Evolutionary conservation across 1,140 invertebrate species (phyloP).

Genomic region (Drosophila repleta): DNA sequence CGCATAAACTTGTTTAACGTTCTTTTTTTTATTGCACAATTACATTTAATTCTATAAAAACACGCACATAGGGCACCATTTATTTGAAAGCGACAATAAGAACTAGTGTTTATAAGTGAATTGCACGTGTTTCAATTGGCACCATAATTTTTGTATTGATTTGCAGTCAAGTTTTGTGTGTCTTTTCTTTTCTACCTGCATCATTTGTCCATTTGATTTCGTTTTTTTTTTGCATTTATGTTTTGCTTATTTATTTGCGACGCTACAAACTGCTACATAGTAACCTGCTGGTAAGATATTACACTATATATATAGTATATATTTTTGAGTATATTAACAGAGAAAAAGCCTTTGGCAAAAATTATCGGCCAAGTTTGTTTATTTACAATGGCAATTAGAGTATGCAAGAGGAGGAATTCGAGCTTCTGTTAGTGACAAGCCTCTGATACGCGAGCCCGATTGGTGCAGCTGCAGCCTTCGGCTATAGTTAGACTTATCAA

Average conservation of each 20-base stretch:
- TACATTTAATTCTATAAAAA: constrained; percentile 45
- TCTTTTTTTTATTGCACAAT: constrained; percentile 52
- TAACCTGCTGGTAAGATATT: constrained; percentile 6
- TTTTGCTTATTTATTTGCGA: constrained; percentile 31
- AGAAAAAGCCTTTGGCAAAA: no score
- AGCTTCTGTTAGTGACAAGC: neutral
- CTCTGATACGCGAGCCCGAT: neutral
- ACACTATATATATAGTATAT: neutral
- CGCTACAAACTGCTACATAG: neutral
- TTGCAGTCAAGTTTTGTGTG: constrained; percentile 27
- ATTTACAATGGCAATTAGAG: constrained; percentile 8
- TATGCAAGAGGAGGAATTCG: neutral
- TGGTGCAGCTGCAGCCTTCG: neutral
- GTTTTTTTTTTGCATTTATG: constrained; percentile 11
- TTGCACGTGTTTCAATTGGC: constrained; percentile 43
- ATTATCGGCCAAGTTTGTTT: constrained; percentile 7
- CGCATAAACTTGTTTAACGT: constrained; percentile 51
- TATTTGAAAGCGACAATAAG: constrained; percentile 36
- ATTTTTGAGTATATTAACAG: neutral
- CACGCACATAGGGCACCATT: constrained; percentile 33
- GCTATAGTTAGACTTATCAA: neutral
- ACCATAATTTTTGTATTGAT: constrained; percentile 35
- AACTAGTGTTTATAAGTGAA: constrained; percentile 41
- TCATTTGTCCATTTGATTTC: neutral
- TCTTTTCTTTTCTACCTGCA: neutral